Base-by-base conservation (phyloP, 2,797 vertebrate genomes). In the Pseudotriccus pelzelni region DNA sequence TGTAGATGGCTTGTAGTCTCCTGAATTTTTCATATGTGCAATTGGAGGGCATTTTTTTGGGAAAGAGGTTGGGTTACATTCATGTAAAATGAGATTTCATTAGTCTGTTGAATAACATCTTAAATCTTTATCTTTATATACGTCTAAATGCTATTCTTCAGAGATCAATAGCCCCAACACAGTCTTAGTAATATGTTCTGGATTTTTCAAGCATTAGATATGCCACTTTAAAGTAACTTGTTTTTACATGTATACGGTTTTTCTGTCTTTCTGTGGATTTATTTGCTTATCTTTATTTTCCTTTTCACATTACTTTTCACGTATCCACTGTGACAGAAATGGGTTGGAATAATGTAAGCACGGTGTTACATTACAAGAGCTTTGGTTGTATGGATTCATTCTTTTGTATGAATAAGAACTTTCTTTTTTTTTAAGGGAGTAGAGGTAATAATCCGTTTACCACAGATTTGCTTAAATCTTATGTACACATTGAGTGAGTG, bases 281-380 rank as follows among this genome's bases (percentile, higher is more conserved):
- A 70, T 95, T 93, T 96, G 68, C 86, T 94, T 88, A 89, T 93
- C 93, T 93, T 76, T 91, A 50, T 95, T 96, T 96, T 96, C 63
- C 36, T 94, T 93, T 95, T 80, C 93, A 81, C 60, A 8, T 83
- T 85, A 25, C 87, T 87, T 95, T 95, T 97, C 95, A 87, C 74
- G 34, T 85, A 89, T 89, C 69, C 92, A 89, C 82, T 0, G 3
- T 94, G 84, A 93, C 90, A 96, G 76, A 87, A 97, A 79, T 94
- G 88, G 89, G 87, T 93, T 97, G 96, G 78, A 97, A 89, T 96
- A 96, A 64, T 95, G 95, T 96, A 97, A 97, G 96, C 96, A 94
- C 23, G 95, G 96, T 96, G 80, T 97, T 93, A 44, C 78, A 39
- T 97, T 97, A 97, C 96, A 96, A 89, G 94, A 81, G 77, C 92